A percentile compares a stretch with the other conserved stretches of the same genome.
These are phyloP conservation scores for Eupithecia pulchellata DNA, from an alignment of 2,888 invertebrate genomes.

Conservation along the genomic window DNA sequence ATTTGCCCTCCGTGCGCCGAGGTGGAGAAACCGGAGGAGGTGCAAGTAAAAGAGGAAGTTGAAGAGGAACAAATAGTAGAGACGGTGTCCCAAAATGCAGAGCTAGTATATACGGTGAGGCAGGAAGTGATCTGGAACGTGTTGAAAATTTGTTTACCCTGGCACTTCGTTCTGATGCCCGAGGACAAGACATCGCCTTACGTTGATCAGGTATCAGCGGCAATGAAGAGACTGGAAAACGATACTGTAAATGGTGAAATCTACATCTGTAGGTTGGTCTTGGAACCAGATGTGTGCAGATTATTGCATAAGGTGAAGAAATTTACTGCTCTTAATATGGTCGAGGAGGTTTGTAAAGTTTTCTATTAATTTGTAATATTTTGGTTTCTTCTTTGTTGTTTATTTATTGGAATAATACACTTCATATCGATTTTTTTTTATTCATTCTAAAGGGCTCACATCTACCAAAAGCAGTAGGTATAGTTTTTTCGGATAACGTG, in stretches of 20 bases:
- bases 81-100: conserved; percentile 49
- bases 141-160: conserved; percentile 71
- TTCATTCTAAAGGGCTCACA: conserved; percentile 67
- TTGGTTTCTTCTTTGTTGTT: neutral
- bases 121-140: conserved; percentile 75
- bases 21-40: conserved; percentile 43
- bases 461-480: conserved; percentile 92
- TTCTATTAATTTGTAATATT: conserved; percentile 36
- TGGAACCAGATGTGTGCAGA: conserved; percentile 65
- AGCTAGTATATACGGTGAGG: conserved; percentile 67
- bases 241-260: conserved; percentile 74
- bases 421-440: conserved; percentile 1
- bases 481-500: conserved; percentile 86
- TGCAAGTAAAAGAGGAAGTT: conserved; percentile 46
- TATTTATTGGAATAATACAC: conserved; percentile 15
- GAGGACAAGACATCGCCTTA: conserved; percentile 64
- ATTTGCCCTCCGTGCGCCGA: conserved; percentile 73
- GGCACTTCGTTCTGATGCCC: conserved; percentile 70
- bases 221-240: conserved; percentile 61
- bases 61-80: conserved; percentile 37
- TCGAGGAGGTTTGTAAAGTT: conserved; percentile 62
- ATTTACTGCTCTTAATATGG: conserved; percentile 67
- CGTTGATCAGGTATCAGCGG: conserved; percentile 57
- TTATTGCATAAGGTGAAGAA: conserved; percentile 72
- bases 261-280: conserved; percentile 70